Evolutionary conservation across 2,888 invertebrate species (phyloP).

Genomic region (Eutolmus rufibarbis): DNA sequence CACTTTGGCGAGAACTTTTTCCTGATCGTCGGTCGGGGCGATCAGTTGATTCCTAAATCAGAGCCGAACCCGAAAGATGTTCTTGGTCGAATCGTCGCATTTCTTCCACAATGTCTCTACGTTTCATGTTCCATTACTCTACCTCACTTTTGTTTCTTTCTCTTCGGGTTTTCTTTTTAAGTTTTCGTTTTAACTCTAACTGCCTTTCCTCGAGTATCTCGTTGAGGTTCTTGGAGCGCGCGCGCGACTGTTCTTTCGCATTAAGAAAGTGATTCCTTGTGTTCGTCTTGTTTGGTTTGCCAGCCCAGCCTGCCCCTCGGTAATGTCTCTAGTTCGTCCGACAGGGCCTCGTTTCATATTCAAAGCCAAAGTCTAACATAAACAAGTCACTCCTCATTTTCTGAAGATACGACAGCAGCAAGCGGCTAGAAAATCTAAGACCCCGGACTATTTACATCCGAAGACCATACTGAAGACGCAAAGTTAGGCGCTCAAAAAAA

Average conservation of each 20-base stretch:
- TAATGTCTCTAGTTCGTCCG: slow-evolving; percentile 15
- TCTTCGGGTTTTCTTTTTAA: slow-evolving; percentile 6
- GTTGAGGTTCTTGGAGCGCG: slow-evolving; percentile 26
- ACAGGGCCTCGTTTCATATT: slow-evolving; percentile 29
- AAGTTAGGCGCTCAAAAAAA: background rate
- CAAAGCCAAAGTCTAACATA: slow-evolving; percentile 28
- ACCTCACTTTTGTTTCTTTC: slow-evolving; percentile 15
- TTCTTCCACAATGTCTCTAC: slow-evolving; percentile 7
- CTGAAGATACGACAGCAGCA: slow-evolving; percentile 4
- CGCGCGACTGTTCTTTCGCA: slow-evolving; percentile 36
- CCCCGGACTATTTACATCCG: slow-evolving; percentile 10
- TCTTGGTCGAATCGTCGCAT: slow-evolving; percentile 13
- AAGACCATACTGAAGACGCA: background rate
- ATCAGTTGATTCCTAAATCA: slow-evolving; percentile 29
- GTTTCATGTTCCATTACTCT: slow-evolving; percentile 23
- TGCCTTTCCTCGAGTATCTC: slow-evolving; percentile 34
- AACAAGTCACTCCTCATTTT: slow-evolving; percentile 18
- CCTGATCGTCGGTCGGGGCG: slow-evolving; percentile 1
- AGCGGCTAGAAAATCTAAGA: slow-evolving; percentile 2
- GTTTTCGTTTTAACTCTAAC: slow-evolving; percentile 27
- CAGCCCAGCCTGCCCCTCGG: background rate
- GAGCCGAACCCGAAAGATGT: background rate
- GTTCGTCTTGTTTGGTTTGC: slow-evolving; percentile 6
- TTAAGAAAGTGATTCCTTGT: slow-evolving; percentile 38
- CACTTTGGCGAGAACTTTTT: background rate